Conservation (phyloP, 2,888 invertebrate genomes). For the Nephrotoma appendiculata region DNA sequence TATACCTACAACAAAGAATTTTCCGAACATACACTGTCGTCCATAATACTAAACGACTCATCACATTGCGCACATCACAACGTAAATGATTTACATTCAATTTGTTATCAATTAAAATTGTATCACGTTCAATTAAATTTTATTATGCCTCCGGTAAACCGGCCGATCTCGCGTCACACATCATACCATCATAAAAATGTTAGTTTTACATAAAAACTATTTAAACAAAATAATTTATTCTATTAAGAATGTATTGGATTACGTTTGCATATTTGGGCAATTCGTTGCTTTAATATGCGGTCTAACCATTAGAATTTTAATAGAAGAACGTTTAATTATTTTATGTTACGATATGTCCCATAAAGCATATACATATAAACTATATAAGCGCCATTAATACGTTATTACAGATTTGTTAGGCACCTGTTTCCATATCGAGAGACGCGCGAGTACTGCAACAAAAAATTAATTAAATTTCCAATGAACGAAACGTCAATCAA, state of each 20-base stretch:
- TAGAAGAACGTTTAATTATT: background rate
- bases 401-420: background rate
- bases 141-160: background rate
- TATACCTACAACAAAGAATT: background rate
- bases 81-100: background rate
- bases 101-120: background rate
- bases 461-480: background rate
- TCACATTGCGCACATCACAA: background rate
- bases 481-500: background rate
- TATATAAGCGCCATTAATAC: background rate
- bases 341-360: background rate
- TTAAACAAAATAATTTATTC: background rate
- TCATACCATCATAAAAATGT: background rate
- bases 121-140: background rate
- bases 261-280: background rate
- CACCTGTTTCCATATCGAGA: background rate
- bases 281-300: background rate
- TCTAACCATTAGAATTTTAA: background rate
- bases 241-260: background rate
- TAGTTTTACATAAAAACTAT: background rate
- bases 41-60: background rate
- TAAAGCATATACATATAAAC: background rate
- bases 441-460: background rate
- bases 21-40: background rate
- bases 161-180: background rate